Conservation (phyloP, 1,140 invertebrate species). For the Gryllus bimaculatus region DNA sequence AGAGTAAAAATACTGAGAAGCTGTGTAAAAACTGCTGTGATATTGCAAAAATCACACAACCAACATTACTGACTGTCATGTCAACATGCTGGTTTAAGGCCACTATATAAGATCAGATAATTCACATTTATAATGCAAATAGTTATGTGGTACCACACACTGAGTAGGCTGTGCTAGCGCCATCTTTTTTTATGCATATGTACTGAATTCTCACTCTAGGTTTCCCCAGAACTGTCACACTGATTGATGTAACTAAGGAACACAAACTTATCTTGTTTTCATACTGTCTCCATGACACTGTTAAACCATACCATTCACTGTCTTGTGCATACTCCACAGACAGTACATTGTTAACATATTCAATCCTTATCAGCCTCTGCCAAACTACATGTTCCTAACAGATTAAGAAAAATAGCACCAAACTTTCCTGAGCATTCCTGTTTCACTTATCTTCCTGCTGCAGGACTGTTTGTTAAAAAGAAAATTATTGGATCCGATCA, state of each 20-base stretch:
- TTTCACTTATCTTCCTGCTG: neutral
- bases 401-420: constrained; percentile 15
- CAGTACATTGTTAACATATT: neutral
- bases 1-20: neutral
- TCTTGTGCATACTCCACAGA: neutral
- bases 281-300: neutral
- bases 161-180: neutral
- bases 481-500: neutral
- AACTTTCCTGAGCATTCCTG: constrained; percentile 6
- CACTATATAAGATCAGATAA: constrained; percentile 20
- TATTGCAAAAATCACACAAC: constrained; percentile 1
- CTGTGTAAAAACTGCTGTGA: constrained; percentile 7
- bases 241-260: too few species aligned
- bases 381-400: constrained; percentile 12
- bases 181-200: neutral
- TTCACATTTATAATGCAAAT: constrained; percentile 17
- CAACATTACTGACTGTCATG: constrained; percentile 13
- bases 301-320: neutral
- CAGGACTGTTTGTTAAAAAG: neutral
- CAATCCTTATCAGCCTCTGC: neutral
- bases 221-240: too few species aligned
- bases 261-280: neutral
- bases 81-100: constrained; percentile 20
- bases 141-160: constrained; percentile 8
- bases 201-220: neutral